phyloP scores from a whole-genome alignment of 1,140 invertebrate genomes.

The Anoplolepis gracilipes region DNA sequence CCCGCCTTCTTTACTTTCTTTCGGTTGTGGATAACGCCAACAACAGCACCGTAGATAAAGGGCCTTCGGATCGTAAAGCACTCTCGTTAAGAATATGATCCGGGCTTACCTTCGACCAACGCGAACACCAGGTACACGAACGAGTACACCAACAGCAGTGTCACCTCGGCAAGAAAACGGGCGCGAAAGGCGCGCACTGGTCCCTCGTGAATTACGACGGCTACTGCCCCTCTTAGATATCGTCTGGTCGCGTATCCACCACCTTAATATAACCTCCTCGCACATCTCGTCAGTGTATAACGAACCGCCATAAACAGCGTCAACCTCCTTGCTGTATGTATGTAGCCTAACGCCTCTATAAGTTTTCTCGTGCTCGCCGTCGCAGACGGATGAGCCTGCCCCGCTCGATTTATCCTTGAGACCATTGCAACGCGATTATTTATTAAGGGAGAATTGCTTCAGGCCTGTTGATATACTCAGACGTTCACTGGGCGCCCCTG shows the following conservation, averaged over 20 bases:
- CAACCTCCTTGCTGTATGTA: conserved; percentile 67
- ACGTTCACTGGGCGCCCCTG: not conserved
- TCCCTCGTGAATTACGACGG: conserved; percentile 79
- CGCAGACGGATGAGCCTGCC: conserved; percentile 78
- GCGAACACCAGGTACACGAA: conserved; percentile 73
- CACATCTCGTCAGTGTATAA: conserved; percentile 76
- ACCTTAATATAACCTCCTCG: conserved; percentile 77
- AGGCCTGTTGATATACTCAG: conserved; percentile 61
- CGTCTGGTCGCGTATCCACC: conserved; percentile 75
- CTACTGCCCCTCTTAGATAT: conserved; percentile 81
- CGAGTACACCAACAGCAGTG: conserved; percentile 36
- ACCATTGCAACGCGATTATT: conserved; percentile 80
- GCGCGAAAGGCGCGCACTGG: conserved; percentile 69
- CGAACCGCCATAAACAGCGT: conserved; percentile 77
- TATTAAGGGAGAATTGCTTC: conserved; percentile 70
- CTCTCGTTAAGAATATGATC: conserved; percentile 86
- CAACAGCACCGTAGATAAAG: conserved; percentile 84
- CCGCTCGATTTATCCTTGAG: conserved; percentile 77
- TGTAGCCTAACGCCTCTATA: conserved; percentile 72
- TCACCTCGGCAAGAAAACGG: conserved; percentile 30
- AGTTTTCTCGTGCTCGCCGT: conserved; percentile 73
- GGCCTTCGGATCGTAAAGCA: conserved; percentile 82
- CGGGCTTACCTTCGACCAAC: conserved; percentile 83
- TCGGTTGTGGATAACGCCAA: conserved; percentile 82
- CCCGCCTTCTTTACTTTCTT: conserved; percentile 59